Conservation (phyloP, 2,888 invertebrate species). For the Lasiommata megera region DNA sequence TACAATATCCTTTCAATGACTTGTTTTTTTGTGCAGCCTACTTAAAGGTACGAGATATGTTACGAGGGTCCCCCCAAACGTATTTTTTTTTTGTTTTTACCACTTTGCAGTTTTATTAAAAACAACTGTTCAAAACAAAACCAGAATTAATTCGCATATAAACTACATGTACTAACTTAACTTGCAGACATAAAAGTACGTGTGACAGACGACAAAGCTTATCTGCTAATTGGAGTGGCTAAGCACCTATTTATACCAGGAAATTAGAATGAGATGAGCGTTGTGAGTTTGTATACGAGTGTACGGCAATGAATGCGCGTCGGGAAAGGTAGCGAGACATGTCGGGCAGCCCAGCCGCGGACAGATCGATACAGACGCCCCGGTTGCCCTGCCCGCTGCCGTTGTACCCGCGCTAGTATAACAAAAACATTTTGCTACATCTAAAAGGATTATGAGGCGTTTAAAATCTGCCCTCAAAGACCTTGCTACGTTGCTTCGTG, state of each 20-base stretch:
- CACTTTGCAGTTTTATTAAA: too few relatives aligned
- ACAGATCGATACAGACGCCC: constrained; percentile 49
- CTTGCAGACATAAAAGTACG: neutral
- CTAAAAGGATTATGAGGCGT: neutral
- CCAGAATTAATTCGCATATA: neutral
- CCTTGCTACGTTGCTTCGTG: too few relatives aligned
- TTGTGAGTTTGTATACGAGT: constrained; percentile 1
- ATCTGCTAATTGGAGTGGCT: neutral
- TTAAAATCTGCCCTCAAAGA: too few relatives aligned
- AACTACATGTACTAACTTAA: neutral
- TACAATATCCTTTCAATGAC: too few relatives aligned
- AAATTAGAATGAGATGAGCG: constrained; percentile 1
- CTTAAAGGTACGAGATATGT: too few relatives aligned
- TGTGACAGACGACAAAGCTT: neutral
- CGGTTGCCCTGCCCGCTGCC: constrained; percentile 45
- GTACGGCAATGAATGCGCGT: constrained; percentile 15
- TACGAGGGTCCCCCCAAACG: too few relatives aligned
- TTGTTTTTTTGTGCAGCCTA: too few relatives aligned
- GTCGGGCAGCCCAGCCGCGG: constrained; percentile 47
- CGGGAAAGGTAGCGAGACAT: constrained; percentile 46
- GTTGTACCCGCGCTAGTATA: constrained; percentile 50
- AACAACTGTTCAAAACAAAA: too few relatives aligned
- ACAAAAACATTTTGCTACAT: constrained; percentile 34
- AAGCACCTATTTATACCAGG: constrained; percentile 1
- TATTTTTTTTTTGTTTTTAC: too few relatives aligned